Evolutionary conservation across 2,113 vertebrate species (phyloP), one percentile per base, ranked within the genome.

Genomic region (Saccopteryx bilineata): DNA sequence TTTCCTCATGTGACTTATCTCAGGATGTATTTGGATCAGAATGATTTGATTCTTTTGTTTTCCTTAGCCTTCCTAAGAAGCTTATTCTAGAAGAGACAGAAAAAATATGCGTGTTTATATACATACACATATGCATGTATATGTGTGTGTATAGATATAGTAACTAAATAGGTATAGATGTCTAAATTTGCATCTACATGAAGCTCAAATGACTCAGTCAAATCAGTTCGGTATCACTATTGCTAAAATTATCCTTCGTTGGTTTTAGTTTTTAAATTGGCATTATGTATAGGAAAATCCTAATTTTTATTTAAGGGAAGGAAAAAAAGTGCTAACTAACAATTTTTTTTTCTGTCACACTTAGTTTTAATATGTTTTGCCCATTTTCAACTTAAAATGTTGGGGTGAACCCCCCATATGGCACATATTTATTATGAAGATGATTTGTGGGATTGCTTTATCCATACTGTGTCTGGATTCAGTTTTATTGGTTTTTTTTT

Each of bases 1-100:
- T 93, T 88, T 88, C 33, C n/a, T 83, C 0, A 0, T 79, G 5
- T 94, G 28, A 88, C 56, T 7, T 71, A 81, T 93, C 39, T 85
- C 50, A 89, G 68, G 21, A 56, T 69, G 24, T 75, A 4, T 85
- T 85, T 76, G 68, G 82, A 93, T 89, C n/a, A 75, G 24, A 79
- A 24, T 83, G 80, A 82, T 90, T 87, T 92, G 23, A 12, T 86
- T 90, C 54, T 88, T 81, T 91, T 33, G 1, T 91, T 91, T 89
- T 84, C 52, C 14, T 17, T 87, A 68, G 12, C 12, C 24, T 63
- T 92, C 46, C 81, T 46, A 76, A 88, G 26, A 85, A 95, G 86
- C 19, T 82, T 39, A 18, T 81, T 91, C 56, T 54, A 83, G 24
- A 90, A 11, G 18, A 84, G 52, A 88, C 9, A n/a, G 12, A 24